phyloP scores from a whole-genome alignment of 2,113 vertebrate genomes.

The Sorex fumeus region DNA sequence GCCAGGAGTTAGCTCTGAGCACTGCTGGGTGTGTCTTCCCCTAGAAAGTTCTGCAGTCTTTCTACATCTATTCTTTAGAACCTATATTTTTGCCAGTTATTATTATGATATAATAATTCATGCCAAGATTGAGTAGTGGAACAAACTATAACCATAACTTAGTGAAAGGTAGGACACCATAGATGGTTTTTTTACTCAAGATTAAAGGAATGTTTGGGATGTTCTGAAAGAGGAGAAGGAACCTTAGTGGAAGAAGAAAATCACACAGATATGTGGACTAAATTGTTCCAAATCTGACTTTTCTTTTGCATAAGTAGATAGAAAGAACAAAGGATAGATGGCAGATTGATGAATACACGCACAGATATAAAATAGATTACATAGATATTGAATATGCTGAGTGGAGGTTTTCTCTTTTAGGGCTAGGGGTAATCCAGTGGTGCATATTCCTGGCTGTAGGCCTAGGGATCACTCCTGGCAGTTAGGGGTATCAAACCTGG shows the following conservation, averaged over 20 bases:
- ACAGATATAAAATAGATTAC: no score
- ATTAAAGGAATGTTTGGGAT: background rate
- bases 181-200: accelerated
- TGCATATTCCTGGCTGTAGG: no score
- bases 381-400: no score
- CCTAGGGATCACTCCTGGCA: no score
- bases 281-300: background rate
- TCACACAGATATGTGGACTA: background rate
- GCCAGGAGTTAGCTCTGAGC: no score
- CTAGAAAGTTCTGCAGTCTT: background rate
- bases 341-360: no score
- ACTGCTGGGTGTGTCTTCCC: no score
- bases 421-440: no score
- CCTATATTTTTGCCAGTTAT: background rate
- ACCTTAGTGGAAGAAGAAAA: background rate
- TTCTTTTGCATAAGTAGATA: background rate
- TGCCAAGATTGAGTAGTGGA: background rate
- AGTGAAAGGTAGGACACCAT: background rate
- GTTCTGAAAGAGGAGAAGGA: background rate
- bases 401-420: no score
- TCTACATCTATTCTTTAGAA: constrained; percentile 51
- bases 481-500: no score
- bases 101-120: background rate
- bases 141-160: background rate
- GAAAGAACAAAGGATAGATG: background rate